Base-by-base conservation (phyloP, 2,113 vertebrate species). In the Jacana jacana region DNA sequence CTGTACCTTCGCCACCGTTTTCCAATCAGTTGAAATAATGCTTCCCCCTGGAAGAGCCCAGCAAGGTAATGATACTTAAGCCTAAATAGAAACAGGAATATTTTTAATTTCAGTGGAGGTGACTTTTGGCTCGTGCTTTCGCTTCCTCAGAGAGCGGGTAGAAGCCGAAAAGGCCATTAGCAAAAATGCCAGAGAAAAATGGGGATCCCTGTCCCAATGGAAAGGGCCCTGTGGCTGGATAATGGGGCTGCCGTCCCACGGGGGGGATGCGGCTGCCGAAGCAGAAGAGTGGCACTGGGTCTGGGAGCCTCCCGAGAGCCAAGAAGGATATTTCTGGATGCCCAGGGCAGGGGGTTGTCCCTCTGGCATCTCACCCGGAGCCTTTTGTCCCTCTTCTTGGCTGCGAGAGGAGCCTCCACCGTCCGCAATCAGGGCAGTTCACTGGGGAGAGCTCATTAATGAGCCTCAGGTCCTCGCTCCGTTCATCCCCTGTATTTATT, bases 11-110 rank as follows among this genome's bases (percentile, higher is more conserved):
- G 88, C 92, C 86, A 70, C 94, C 44, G 51, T 95, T 98, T 98
- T 97, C 97, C 97, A 97, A 98, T 98, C 97, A 96, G 94, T 83
- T 94, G 97, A 98, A 98, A 98, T 98, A 98, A 98, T 95, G 96
- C 96, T 95, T 95, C 97, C 52, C 66, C 79, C 76, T 52, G 61
- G 88, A 97, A 97, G 97, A 84, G 61, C 84, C 97, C 76, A 40
- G 92, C 69, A 33, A 92, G 88, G 85, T 89, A 91, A 94, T 42
- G 64, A 79, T 76, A 78, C 72, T 95, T 89, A 66, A 88, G 86
- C 70, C 80, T 92, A 49, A 61, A 82, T 42, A 66, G 51, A 63
- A 75, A 82, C 64, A 40, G 63, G 75, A 81, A 78, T 88, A 46
- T 44, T 81, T 75, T 25, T 80, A 72, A 40, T 79, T 88, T 79